These are phyloP conservation scores for Megalops cyprinoides DNA, from an alignment of 2,797 vertebrate species.

Conservation along the genomic window DNA sequence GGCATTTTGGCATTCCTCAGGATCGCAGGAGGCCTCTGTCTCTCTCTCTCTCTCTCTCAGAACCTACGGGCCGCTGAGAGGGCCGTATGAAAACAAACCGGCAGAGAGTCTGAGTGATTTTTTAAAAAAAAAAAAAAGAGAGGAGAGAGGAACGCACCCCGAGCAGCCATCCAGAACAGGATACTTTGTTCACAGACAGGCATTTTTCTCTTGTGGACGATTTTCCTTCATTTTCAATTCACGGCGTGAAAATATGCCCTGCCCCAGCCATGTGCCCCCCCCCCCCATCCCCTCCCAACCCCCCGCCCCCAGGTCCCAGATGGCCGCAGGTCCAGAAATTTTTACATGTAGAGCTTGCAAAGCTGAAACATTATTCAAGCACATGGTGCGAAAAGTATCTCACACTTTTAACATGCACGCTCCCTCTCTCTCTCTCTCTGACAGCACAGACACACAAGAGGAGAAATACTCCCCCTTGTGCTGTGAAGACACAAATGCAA, in stretches of 20 bases:
- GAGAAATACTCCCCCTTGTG: constrained; percentile 35
- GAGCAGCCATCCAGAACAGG: neutral
- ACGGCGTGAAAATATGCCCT: constrained; percentile 18
- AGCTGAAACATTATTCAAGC: neutral
- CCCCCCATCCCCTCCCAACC: neutral
- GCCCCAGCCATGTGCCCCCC: constrained; percentile 15
- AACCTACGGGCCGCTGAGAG: neutral
- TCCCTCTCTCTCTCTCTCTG: constrained; percentile 5
- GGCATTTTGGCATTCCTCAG: constrained; percentile 87
- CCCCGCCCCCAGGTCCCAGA: neutral
- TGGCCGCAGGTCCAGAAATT: neutral
- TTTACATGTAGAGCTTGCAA: neutral
- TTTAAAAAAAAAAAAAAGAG: neutral
- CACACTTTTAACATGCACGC: constrained; percentile 1
- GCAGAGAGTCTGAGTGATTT: neutral
- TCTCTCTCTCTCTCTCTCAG: constrained; percentile 23
- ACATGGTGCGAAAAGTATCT: neutral
- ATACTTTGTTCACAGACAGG: constrained; percentile 36
- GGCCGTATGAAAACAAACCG: constrained; percentile 29
- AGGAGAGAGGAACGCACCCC: neutral
- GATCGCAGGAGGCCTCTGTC: constrained; percentile 10
- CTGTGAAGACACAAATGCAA: constrained; percentile 20
- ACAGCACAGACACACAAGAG: neutral
- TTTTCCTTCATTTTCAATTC: constrained; percentile 24
- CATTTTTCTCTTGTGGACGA: constrained; percentile 21